A percentile compares a stretch with the other conserved stretches of the same genome.
phyloP scores from a whole-genome alignment of 2,888 invertebrate species.

The Tuta absoluta region DNA sequence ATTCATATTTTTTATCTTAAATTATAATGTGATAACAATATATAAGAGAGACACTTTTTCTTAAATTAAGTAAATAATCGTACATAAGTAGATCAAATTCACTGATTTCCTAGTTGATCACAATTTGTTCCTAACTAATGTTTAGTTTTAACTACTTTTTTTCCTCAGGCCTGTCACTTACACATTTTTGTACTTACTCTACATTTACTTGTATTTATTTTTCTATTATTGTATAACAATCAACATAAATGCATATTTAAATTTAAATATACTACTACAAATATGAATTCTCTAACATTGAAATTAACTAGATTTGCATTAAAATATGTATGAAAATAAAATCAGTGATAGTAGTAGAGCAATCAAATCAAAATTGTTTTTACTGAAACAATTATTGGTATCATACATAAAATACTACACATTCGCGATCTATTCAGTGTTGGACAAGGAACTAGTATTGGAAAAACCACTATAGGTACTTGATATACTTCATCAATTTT shows the following conservation, averaged over 20 bases:
- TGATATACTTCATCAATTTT: too few relatives aligned
- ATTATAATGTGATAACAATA: slow-evolving; percentile 7
- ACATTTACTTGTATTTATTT: slow-evolving; percentile 14
- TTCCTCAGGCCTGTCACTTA: too few relatives aligned
- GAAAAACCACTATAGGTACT: too few relatives aligned
- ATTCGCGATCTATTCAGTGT: too few relatives aligned
- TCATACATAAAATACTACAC: too few relatives aligned
- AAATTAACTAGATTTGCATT: not conserved
- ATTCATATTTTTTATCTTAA: slow-evolving; percentile 27
- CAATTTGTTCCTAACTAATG: slow-evolving; percentile 30
- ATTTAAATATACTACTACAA: slow-evolving; percentile 5
- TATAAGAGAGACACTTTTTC: not conserved
- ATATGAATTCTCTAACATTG: not conserved
- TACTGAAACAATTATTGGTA: too few relatives aligned
- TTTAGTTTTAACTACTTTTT: too few relatives aligned
- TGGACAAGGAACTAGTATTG: too few relatives aligned
- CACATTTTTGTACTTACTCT: slow-evolving; percentile 28
- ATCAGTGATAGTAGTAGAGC: too few relatives aligned
- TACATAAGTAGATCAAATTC: slow-evolving; percentile 42
- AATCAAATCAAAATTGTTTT: not conserved
- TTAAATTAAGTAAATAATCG: slow-evolving; percentile 28
- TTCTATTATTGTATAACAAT: slow-evolving; percentile 5
- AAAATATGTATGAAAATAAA: not conserved
- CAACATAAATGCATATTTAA: slow-evolving; percentile 19
- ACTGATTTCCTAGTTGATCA: slow-evolving; percentile 28